Evolutionary conservation across 2,888 invertebrate genomes (phyloP).

Genomic region (Halocaridina rubra): DNA sequence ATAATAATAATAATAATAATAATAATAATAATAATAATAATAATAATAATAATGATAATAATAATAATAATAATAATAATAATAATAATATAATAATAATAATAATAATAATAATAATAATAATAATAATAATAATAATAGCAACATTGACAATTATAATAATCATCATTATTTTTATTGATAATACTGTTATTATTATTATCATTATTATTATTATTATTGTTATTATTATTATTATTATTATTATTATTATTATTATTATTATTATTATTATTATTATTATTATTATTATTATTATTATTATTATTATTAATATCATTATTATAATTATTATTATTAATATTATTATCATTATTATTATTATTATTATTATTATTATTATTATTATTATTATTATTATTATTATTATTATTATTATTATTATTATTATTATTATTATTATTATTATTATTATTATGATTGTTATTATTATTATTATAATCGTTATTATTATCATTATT

Average conservation of each 20-base stretch:
- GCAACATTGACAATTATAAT: not conserved
- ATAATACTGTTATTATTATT: not conserved
- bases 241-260: not conserved
- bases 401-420: not conserved
- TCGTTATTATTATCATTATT: not conserved
- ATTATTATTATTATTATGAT: not conserved
- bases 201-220: not conserved
- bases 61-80: not conserved
- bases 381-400: not conserved
- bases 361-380: not conserved
- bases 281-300: not conserved
- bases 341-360: not conserved
- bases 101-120: not conserved
- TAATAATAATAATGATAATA: not conserved
- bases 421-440: not conserved
- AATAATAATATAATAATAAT: not conserved
- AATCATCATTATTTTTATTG: not conserved
- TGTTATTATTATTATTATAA: not conserved
- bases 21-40: not conserved
- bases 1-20: not conserved
- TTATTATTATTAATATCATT: not conserved
- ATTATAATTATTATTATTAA: not conserved
- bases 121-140: not conserved
- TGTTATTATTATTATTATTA: not conserved
- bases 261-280: not conserved